phyloP scores from a whole-genome alignment of 2,797 vertebrate genomes.

The Acrossocheilus fasciatus region DNA sequence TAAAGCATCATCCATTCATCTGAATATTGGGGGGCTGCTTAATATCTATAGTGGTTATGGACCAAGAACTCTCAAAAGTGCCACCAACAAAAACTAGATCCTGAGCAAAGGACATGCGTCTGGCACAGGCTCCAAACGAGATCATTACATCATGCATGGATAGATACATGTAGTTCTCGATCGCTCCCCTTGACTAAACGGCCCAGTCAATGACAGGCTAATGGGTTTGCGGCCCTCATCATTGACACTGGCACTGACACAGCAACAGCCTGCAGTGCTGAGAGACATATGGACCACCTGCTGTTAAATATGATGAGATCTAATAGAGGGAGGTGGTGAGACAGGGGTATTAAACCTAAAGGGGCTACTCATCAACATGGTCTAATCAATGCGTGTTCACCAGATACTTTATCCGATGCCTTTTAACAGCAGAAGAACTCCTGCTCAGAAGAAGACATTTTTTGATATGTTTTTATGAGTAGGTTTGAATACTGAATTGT shows the following conservation, averaged over 20 bases:
- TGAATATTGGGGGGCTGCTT: not conserved
- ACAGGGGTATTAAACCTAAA: constrained; percentile 62
- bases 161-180: constrained; percentile 26
- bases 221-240: constrained; percentile 41
- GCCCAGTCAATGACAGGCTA: constrained; percentile 46
- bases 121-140: constrained; percentile 15
- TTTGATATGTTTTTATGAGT: not conserved
- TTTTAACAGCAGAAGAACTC: constrained; percentile 17
- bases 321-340: constrained; percentile 56
- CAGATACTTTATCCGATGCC: constrained; percentile 1
- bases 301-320: constrained; percentile 65
- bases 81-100: constrained; percentile 5
- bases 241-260: constrained; percentile 37
- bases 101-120: constrained; percentile 17
- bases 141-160: constrained; percentile 39
- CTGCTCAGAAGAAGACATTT: not conserved
- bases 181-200: constrained; percentile 36
- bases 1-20: not conserved
- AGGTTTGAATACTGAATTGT: not conserved
- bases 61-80: not conserved
- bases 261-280: constrained; percentile 33
- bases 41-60: not conserved
- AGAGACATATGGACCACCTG: constrained; percentile 67
- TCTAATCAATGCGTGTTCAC: constrained; percentile 17
- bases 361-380: constrained; percentile 46